Percentiles rank a stretch among this genome's conserved stretches.
Evolutionary conservation across 2,113 vertebrate genomes (phyloP).

Genomic region (Morone saxatilis): DNA sequence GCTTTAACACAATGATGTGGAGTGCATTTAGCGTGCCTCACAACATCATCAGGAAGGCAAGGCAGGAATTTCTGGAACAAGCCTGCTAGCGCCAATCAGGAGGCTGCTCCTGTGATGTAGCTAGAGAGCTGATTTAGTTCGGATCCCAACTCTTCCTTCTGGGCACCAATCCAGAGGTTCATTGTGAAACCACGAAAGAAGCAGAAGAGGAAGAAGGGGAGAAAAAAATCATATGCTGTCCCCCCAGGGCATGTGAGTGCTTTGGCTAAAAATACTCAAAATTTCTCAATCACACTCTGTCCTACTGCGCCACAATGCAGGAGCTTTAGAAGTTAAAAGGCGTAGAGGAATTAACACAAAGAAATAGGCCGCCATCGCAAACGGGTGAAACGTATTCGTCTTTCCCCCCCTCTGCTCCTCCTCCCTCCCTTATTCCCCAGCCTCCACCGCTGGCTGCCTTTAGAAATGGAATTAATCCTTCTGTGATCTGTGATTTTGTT

Average conservation of each 20-base stretch:
- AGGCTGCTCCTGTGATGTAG: conserved; percentile 51
- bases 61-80: conserved; percentile 31
- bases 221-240: conserved; percentile 56
- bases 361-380: conserved; percentile 73
- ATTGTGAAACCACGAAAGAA: conserved; percentile 72
- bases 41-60: conserved; percentile 18
- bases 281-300: conserved; percentile 81
- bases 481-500: conserved; percentile 77
- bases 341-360: conserved; percentile 73
- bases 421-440: neutral
- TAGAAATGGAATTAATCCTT: conserved; percentile 80
- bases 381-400: conserved; percentile 41
- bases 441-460: conserved; percentile 49
- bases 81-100: conserved; percentile 53
- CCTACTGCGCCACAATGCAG: conserved; percentile 63
- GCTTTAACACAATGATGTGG: neutral
- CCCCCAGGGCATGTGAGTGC: conserved; percentile 67
- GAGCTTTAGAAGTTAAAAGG: conserved; percentile 71
- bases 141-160: conserved; percentile 53
- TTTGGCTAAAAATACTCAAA: conserved; percentile 80
- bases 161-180: conserved; percentile 71
- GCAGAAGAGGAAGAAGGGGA: conserved; percentile 26
- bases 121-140: conserved; percentile 69
- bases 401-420: neutral
- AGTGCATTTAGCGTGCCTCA: neutral